A percentile compares a stretch with the other conserved stretches of the same genome.
phyloP scores from a whole-genome alignment of 2,797 vertebrate genomes.

The Scolopax bukidnonensis region DNA sequence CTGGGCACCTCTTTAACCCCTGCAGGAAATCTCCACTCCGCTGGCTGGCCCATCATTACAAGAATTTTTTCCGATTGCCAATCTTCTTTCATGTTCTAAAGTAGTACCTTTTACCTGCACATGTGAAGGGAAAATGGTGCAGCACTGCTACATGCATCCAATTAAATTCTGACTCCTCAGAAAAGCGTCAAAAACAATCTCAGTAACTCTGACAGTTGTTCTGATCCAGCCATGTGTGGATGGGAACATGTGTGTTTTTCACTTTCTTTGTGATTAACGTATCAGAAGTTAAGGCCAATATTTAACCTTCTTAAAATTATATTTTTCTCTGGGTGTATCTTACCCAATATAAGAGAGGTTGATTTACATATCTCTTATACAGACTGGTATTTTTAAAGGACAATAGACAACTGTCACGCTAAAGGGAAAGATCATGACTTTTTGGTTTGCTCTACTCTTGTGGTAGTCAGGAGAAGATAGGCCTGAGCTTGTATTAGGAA shows the following conservation, averaged over 20 bases:
- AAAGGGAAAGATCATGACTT: background rate
- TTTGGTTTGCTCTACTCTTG: background rate
- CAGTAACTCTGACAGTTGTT: background rate
- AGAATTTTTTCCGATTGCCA: background rate
- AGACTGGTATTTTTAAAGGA: background rate
- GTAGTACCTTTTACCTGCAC: background rate
- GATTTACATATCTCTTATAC: background rate
- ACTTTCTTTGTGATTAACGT: background rate
- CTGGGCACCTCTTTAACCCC: background rate
- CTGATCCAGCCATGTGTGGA: background rate
- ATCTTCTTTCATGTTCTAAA: background rate
- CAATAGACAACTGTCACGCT: accelerated
- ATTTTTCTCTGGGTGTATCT: background rate
- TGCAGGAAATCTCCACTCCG: background rate
- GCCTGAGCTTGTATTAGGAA: background rate
- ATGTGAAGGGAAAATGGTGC: background rate
- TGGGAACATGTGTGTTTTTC: background rate
- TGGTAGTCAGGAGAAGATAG: background rate
- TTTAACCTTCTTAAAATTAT: background rate
- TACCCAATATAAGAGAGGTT: background rate
- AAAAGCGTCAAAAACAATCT: background rate
- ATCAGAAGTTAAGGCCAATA: background rate
- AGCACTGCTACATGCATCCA: background rate
- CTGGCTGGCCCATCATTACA: background rate
- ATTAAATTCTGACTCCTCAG: background rate